phyloP scores from a whole-genome alignment of 1,140 invertebrate species.

The Dendrolimus punctatus region DNA sequence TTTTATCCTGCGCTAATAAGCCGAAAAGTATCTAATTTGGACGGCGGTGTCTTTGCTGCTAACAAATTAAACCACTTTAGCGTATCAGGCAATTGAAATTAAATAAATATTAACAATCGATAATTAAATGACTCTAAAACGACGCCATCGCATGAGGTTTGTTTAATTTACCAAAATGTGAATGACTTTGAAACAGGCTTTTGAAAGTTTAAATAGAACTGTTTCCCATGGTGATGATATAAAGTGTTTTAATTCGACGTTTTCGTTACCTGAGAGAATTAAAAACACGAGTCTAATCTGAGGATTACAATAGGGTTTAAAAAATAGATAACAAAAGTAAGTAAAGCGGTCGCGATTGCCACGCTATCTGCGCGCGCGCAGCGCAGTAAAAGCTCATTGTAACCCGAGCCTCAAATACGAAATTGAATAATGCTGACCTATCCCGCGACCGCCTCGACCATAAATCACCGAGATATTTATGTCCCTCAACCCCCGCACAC shows the following conservation, averaged over 20 bases:
- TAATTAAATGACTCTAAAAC: conserved; percentile 64
- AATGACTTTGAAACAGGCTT: conserved; percentile 3
- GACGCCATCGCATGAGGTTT: conserved; percentile 37
- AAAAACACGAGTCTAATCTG: conserved; percentile 40
- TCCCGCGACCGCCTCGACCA: conserved; percentile 65
- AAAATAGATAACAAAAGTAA: conserved; percentile 50
- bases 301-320: conserved; percentile 40
- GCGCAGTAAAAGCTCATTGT: conserved; percentile 68
- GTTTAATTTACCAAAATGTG: conserved; percentile 22
- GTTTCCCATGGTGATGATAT: too few species aligned
- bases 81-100: conserved; percentile 58
- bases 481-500: conserved; percentile 50
- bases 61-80: conserved; percentile 70
- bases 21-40: conserved; percentile 67
- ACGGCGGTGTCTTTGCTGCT: conserved; percentile 64
- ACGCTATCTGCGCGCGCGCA: conserved; percentile 58
- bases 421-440: conserved; percentile 72
- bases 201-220: conserved; percentile 7
- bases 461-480: conserved; percentile 72
- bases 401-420: conserved; percentile 68
- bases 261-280: conserved; percentile 22
- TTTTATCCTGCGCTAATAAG: conserved; percentile 67
- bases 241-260: conserved; percentile 11
- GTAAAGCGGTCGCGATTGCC: conserved; percentile 34
- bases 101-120: conserved; percentile 64